phyloP scores from a whole-genome alignment of 1,140 invertebrate species.

The Platyscapa corneri region DNA sequence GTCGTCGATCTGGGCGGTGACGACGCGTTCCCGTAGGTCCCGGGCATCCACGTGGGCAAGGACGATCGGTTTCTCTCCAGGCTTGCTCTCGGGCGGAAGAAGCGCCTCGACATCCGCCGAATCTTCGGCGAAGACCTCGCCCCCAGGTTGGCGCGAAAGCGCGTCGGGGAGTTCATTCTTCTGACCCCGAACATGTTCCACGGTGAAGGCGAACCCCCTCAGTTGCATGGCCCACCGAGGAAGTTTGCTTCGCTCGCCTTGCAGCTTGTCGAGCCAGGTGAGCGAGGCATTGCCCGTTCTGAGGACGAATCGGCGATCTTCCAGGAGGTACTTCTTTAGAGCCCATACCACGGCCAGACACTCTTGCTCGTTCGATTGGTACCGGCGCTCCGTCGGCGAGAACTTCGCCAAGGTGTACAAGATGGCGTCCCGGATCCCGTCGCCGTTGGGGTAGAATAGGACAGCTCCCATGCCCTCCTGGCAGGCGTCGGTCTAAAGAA shows the following conservation, averaged over 20 bases:
- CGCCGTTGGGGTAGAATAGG: not conserved
- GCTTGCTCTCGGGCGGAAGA: not conserved
- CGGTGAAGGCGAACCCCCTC: not conserved
- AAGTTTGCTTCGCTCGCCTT: conserved; percentile 5
- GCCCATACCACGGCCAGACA: conserved; percentile 12
- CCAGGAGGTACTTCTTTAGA: not conserved
- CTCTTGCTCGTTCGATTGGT: conserved; percentile 16
- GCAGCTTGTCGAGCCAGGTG: not conserved
- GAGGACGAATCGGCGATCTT: not conserved
- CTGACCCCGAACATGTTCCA: not conserved
- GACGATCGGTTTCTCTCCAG: no score
- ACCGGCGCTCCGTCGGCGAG: not conserved
- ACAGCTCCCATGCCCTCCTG: no score
- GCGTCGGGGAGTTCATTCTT: not conserved
- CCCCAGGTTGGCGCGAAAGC: not conserved
- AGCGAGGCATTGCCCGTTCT: not conserved
- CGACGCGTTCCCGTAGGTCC: no score
- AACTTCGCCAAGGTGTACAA: not conserved
- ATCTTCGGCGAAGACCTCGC: not conserved
- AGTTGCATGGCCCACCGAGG: not conserved
- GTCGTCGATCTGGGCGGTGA: no score
- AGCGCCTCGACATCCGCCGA: not conserved
- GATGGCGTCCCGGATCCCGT: not conserved
- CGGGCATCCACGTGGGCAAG: not conserved
- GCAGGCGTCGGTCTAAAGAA: no score